Evolutionary conservation across 2,797 vertebrate genomes (phyloP).

Genomic region (Amphiprion clarkii): DNA sequence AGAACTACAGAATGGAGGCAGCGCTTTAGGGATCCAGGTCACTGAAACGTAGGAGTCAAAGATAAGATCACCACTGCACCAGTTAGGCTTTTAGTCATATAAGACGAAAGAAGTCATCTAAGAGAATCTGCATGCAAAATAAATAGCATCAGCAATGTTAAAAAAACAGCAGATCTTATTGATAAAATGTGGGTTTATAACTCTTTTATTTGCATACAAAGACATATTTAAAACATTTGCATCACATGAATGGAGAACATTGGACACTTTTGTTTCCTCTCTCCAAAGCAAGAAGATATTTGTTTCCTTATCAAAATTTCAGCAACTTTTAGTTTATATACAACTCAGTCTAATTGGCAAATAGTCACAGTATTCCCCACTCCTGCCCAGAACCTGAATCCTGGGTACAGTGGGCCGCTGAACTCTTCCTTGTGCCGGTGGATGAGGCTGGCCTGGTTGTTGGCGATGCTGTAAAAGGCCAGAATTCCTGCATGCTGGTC

Average conservation of each 20-base stretch:
- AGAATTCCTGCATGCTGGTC: slow-evolving; percentile 84
- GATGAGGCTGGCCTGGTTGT: slow-evolving; percentile 80
- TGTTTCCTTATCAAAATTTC: neutral
- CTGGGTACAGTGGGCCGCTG: slow-evolving; percentile 81
- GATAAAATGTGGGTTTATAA: neutral
- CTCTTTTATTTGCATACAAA: slow-evolving; percentile 38
- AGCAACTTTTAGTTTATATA: neutral
- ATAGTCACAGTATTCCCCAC: slow-evolving; percentile 71
- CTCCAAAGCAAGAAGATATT: neutral
- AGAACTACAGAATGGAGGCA: slow-evolving; percentile 4
- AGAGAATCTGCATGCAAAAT: neutral
- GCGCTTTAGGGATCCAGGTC: slow-evolving; percentile 30
- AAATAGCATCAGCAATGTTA: neutral
- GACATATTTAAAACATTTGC: neutral
- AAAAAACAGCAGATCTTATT: neutral
- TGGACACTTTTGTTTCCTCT: neutral
- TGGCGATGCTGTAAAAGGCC: slow-evolving; percentile 82
- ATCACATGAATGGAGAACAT: neutral
- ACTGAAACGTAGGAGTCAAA: neutral
- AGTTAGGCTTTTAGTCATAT: slow-evolving; percentile 6
- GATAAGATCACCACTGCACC: slow-evolving; percentile 26
- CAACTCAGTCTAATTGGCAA: slow-evolving; percentile 75
- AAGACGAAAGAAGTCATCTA: neutral
- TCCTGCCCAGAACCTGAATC: slow-evolving; percentile 83
- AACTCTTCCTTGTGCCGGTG: slow-evolving; percentile 79